Evolutionary conservation across 2,797 vertebrate genomes (phyloP).

Genomic region (Octomys mimax): DNA sequence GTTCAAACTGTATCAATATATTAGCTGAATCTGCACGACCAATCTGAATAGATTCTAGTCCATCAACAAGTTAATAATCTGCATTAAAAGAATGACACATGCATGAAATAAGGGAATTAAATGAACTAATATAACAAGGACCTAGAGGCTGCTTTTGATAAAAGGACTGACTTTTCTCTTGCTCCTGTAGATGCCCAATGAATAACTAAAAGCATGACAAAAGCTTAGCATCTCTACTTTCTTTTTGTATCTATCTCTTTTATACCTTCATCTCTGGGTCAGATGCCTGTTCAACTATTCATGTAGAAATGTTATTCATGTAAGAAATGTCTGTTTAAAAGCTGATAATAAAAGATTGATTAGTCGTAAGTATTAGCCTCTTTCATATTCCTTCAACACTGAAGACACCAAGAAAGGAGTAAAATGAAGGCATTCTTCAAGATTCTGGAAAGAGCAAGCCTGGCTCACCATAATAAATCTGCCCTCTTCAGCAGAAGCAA

Average conservation of each 20-base stretch:
- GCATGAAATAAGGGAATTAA: neutral
- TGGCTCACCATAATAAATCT: neutral
- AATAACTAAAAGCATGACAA: neutral
- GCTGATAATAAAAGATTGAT: neutral
- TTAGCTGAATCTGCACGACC: neutral
- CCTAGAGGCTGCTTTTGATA: neutral
- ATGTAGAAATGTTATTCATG: neutral
- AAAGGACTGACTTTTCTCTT: neutral
- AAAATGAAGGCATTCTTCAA: neutral
- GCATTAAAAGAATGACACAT: neutral
- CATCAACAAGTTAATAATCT: slow-evolving; percentile 6
- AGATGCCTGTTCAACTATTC: neutral
- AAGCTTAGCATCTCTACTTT: neutral
- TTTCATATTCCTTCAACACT: neutral
- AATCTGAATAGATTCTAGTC: neutral
- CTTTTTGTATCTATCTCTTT: neutral
- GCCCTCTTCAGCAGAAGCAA: too few species aligned
- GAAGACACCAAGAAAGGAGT: neutral
- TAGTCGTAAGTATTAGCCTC: neutral
- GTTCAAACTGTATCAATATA: neutral
- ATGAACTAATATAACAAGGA: neutral
- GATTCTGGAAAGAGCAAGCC: neutral
- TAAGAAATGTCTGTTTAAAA: neutral
- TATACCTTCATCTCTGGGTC: neutral
- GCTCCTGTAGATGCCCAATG: neutral